Base-by-base conservation (phyloP, 2,113 vertebrate species). In the Laterallus jamaicensis region DNA sequence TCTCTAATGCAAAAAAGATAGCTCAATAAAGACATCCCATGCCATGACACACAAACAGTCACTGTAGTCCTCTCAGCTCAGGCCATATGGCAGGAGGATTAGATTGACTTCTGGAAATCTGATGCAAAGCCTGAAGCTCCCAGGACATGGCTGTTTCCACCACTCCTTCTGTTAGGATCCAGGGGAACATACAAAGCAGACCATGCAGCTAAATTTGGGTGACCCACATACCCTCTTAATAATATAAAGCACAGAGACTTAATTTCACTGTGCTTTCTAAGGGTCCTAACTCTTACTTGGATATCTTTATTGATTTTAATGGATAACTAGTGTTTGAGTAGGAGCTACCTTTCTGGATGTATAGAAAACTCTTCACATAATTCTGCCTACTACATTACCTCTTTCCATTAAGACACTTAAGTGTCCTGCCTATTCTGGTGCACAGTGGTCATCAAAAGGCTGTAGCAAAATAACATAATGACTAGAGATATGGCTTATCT, bases 161-260 rank as follows among this genome's bases (percentile, higher is more conserved):
- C 9, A 50, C 11, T 82, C 31, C 31, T 86, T 24, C 29, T 75
- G 21, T 60, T 68, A 69, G 54, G 19, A 79, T 78, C 49, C 60
- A 82, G 71, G 15, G 54, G 22, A 93, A 75, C 19, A 78, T 18
- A 87, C 10, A 95, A 92, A 83, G 39, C 52, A 86, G 63, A 90
- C 20, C n/a, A 91, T n/a, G 50, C 58, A 90, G 75, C 47, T 91
- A 87, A 86, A 95, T 85, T 75, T 86, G 82, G 63, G 62, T 86
- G 76, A 94, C 69, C 42, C 81, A 91, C 62, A 76, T 69, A 79
- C 15, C 18, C 31, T 80, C 56, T 70, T 77, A 63, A 55, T 81
- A 88, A 86, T 69, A 82, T n/a, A 91, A 92, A 93, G 74, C 66
- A 73, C 62, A 73, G 39, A 91, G 15, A 39, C 39, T 75, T 95